Conservation (phyloP, 2,113 vertebrate species). For the Sebastes schlegelii region DNA sequence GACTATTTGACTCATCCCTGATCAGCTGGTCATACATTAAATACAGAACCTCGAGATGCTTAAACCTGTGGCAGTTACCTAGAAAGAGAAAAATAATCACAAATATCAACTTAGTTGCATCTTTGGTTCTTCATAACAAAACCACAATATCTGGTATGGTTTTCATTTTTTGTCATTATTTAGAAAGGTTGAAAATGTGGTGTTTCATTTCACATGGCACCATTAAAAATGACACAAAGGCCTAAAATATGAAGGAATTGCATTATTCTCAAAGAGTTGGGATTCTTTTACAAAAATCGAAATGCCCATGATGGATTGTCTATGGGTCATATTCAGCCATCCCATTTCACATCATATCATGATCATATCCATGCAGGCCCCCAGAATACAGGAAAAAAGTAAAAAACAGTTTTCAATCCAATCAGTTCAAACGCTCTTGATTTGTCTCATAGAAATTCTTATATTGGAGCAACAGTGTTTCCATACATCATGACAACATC, state of each 20-base stretch:
- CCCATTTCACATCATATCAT: constrained; percentile 2
- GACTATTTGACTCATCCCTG: neutral
- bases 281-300: neutral
- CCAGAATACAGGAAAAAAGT: constrained; percentile 7
- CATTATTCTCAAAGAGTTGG: neutral
- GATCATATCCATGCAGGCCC: constrained; percentile 49
- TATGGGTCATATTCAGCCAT: neutral
- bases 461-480: constrained; percentile 32
- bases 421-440: constrained; percentile 42
- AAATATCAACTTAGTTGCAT: neutral
- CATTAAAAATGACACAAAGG: constrained; percentile 29
- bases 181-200: neutral
- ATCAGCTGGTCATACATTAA: constrained; percentile 13
- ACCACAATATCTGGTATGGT: constrained; percentile 1
- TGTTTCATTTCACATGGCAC: constrained; percentile 7
- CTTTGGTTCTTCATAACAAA: constrained; percentile 30
- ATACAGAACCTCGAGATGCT: constrained; percentile 1
- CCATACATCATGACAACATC: constrained; percentile 39
- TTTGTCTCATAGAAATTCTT: constrained; percentile 34
- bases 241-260: neutral
- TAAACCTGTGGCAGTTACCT: neutral
- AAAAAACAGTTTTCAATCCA: neutral
- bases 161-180: neutral
- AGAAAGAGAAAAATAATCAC: constrained; percentile 3
- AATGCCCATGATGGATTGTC: neutral